These are phyloP conservation scores for Cepaea hortensis DNA, from an alignment of 2,888 invertebrate genomes.

Conservation along the genomic window DNA sequence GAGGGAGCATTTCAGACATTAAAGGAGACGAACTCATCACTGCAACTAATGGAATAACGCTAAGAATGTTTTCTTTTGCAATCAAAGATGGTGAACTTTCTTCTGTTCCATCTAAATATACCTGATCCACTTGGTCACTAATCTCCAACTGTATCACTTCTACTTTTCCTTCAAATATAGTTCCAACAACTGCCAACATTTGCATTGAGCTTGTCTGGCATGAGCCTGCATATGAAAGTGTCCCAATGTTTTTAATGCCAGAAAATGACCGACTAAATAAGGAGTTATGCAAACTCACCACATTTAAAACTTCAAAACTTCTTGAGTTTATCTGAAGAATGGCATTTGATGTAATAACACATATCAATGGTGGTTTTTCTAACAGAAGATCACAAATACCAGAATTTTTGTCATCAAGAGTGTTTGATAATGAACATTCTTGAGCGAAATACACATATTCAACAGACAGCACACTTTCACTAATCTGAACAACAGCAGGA, in stretches of 20 bases:
- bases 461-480: conserved; percentile 40
- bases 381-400: conserved; percentile 61
- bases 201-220: conserved; percentile 18
- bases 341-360: conserved; percentile 66
- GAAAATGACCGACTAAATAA: conserved; percentile 32
- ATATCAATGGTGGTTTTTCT: conserved; percentile 61
- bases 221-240: conserved; percentile 40
- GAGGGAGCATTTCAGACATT: conserved; percentile 65
- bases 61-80: conserved; percentile 22
- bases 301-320: conserved; percentile 62
- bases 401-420: not conserved
- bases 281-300: conserved; percentile 59
- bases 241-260: conserved; percentile 28
- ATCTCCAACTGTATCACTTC: conserved; percentile 49
- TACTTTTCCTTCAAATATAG: conserved; percentile 49
- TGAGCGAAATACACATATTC: conserved; percentile 41
- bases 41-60: conserved; percentile 55
- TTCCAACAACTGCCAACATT: conserved; percentile 47
- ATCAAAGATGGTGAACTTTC: not conserved
- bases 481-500: conserved; percentile 1
- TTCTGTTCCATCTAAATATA: not conserved
- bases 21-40: conserved; percentile 68
- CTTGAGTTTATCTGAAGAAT: conserved; percentile 67
- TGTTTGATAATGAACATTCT: not conserved
- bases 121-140: not conserved